Conservation (phyloP, 1,140 invertebrate species). For the Anagrus nilaparvatae region DNA sequence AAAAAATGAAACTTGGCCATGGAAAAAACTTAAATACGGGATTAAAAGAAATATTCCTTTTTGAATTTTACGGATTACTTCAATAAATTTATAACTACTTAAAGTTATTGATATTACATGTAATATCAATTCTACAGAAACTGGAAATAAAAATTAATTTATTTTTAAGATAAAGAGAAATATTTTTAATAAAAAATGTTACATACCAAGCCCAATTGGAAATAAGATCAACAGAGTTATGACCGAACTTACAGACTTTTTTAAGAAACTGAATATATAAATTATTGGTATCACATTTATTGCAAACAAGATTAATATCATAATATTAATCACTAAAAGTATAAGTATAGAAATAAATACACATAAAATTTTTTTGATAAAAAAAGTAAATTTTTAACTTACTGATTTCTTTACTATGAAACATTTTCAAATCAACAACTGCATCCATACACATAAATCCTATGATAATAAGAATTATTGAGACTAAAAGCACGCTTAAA, state of each 20-base stretch:
- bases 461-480: slow-evolving; percentile 20
- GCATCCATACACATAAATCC: slow-evolving; percentile 25
- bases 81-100: slow-evolving; percentile 2
- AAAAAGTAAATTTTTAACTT: slow-evolving; percentile 13
- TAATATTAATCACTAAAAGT: slow-evolving; percentile 27
- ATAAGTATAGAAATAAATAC: neutral
- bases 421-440: slow-evolving; percentile 23
- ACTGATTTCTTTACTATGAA: slow-evolving; percentile 25
- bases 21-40: slow-evolving; percentile 35
- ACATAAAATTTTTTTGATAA: neutral
- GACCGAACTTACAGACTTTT: slow-evolving; percentile 27
- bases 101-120: slow-evolving; percentile 6
- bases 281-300: slow-evolving; percentile 27
- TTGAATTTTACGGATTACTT: slow-evolving; percentile 25
- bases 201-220: slow-evolving; percentile 30
- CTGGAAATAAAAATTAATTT: slow-evolving; percentile 21
- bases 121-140: slow-evolving; percentile 23
- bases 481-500: slow-evolving; percentile 38
- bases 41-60: slow-evolving; percentile 31
- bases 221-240: slow-evolving; percentile 24
- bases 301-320: slow-evolving; percentile 30
- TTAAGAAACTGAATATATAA: slow-evolving; percentile 32
- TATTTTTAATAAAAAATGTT: no score
- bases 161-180: no score
- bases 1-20: slow-evolving; percentile 31